Evolutionary conservation across 1,140 invertebrate genomes (phyloP).

Genomic region (Myzus persicae): DNA sequence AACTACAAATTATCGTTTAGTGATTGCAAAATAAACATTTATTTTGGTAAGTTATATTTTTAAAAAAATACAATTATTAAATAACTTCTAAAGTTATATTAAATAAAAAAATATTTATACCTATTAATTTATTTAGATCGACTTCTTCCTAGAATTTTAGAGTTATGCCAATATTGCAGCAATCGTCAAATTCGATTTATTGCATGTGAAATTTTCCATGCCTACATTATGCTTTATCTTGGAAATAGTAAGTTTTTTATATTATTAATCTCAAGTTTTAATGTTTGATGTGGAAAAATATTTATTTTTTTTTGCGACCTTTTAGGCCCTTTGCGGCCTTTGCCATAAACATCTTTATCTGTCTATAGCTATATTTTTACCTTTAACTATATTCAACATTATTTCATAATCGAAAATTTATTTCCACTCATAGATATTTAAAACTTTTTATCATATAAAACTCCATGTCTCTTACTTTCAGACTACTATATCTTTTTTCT

Average conservation of each 20-base stretch:
- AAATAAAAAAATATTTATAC: background rate
- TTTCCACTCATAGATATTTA: too few species aligned
- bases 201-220: constrained; percentile 33
- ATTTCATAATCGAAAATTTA: too few species aligned
- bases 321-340: too few species aligned
- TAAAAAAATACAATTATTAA: background rate
- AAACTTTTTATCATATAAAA: too few species aligned
- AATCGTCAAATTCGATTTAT: constrained; percentile 37
- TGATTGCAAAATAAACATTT: constrained; percentile 42
- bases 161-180: constrained; percentile 13
- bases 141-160: constrained; percentile 38
- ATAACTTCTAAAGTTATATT: background rate
- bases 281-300: background rate
- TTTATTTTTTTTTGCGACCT: background rate
- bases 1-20: constrained; percentile 25
- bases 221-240: constrained; percentile 26
- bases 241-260: constrained; percentile 15
- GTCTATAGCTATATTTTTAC: too few species aligned
- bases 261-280: background rate
- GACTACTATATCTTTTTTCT: too few species aligned
- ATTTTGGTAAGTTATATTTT: constrained; percentile 29
- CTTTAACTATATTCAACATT: too few species aligned
- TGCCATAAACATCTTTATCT: too few species aligned
- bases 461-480: too few species aligned
- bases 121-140: background rate